Conservation (phyloP, 2,888 invertebrate species). For the Chloroclystis v-ata region DNA sequence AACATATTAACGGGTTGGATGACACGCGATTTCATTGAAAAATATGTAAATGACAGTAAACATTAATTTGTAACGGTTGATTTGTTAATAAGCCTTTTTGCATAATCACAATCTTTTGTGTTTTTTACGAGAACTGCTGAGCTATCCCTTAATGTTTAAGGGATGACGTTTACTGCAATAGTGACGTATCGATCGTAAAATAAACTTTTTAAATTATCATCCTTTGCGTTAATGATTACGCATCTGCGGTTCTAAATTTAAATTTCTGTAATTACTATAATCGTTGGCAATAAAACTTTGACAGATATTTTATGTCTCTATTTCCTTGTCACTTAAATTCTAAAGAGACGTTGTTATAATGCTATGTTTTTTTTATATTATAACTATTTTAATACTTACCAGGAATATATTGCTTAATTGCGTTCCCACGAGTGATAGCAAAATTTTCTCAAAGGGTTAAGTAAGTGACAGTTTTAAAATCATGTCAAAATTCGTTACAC, state of each 20-base stretch:
- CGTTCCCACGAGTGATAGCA: constrained; percentile 22
- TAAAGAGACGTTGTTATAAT: too few relatives aligned
- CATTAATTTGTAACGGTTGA: constrained; percentile 77
- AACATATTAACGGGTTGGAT: constrained; percentile 40
- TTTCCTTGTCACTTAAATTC: constrained; percentile 2
- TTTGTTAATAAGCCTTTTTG: constrained; percentile 69
- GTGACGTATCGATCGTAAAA: constrained; percentile 65
- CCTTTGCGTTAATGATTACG: constrained; percentile 28
- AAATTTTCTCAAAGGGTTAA: constrained; percentile 56
- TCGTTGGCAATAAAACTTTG: constrained; percentile 26
- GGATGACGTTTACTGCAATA: constrained; percentile 66
- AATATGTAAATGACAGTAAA: constrained; percentile 72
- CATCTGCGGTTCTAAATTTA: constrained; percentile 54
- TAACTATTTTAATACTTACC: too few relatives aligned
- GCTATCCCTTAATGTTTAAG: constrained; percentile 44
- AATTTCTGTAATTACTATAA: constrained; percentile 27
- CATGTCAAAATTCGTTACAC: constrained; percentile 61
- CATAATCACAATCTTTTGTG: constrained; percentile 52
- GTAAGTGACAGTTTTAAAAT: constrained; percentile 68
- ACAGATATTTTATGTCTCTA: constrained; percentile 23
- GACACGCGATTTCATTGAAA: constrained; percentile 67
- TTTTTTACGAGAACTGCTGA: constrained; percentile 30
- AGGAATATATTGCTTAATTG: background rate
- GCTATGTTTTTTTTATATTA: too few relatives aligned
- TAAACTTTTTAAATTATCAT: constrained; percentile 37